Conservation (phyloP, 2,113 vertebrate species). For the Helogale parvula region DNA sequence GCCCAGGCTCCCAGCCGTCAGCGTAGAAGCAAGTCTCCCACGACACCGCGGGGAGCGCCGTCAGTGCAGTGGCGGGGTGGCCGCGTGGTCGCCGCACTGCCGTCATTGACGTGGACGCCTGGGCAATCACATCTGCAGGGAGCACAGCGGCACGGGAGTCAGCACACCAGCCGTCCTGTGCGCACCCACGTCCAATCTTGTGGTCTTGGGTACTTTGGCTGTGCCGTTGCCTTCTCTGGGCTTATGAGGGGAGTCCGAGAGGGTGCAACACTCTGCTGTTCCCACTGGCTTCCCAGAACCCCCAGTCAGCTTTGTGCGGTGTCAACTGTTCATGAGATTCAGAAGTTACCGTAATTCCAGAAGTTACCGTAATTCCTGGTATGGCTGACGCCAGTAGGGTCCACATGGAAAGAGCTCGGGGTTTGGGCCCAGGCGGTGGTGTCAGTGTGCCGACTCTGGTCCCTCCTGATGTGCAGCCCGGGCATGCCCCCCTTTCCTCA, state of each 20-base stretch:
- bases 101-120: fast-evolving
- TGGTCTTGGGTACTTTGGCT: neutral
- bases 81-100: fast-evolving
- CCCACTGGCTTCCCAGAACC: neutral
- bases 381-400: neutral
- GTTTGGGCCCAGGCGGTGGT: neutral
- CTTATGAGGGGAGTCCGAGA: neutral
- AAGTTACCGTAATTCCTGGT: neutral
- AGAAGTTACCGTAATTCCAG: neutral
- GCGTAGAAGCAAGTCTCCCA: too few relatives aligned
- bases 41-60: neutral
- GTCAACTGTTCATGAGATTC: neutral
- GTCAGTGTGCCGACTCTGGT: fast-evolving
- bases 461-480: too few relatives aligned
- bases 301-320: neutral
- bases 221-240: too few relatives aligned
- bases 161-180: neutral
- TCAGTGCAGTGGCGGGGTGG: neutral
- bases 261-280: too few relatives aligned
- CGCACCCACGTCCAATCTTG: neutral
- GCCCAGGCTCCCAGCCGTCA: too few relatives aligned
- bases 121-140: neutral
- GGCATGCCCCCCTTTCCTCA: too few relatives aligned
- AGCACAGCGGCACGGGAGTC: too few relatives aligned
- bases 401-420: fast-evolving